These are phyloP conservation scores for Forbesichthys papilliferus DNA, from an alignment of 2,113 vertebrate genomes.

Conservation along the genomic window DNA sequence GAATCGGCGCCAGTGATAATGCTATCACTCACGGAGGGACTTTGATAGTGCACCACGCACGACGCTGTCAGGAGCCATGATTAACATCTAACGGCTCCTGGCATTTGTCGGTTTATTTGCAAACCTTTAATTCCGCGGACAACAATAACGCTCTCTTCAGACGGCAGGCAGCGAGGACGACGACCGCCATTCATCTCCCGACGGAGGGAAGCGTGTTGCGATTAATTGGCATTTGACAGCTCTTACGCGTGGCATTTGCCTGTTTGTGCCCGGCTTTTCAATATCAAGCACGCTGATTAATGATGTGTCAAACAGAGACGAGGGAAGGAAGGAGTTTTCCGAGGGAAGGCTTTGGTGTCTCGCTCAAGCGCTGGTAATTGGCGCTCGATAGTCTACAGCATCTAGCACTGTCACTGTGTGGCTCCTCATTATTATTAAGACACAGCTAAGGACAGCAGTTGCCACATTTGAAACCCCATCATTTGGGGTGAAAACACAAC, in stretches of 20 bases:
- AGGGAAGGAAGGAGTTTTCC: slow-evolving; percentile 35
- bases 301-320: slow-evolving; percentile 13
- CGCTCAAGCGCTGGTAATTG: slow-evolving; percentile 11
- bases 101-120: neutral
- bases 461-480: slow-evolving; percentile 10
- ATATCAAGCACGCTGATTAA: slow-evolving; percentile 48
- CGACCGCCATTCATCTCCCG: slow-evolving; percentile 32
- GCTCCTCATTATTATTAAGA: slow-evolving; percentile 9
- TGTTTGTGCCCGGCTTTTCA: slow-evolving; percentile 28
- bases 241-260: slow-evolving; percentile 46
- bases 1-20: neutral
- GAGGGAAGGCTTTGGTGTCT: slow-evolving; percentile 8
- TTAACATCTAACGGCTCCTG: neutral
- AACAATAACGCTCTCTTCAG: slow-evolving; percentile 10
- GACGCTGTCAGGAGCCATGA: neutral
- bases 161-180: slow-evolving; percentile 6
- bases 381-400: slow-evolving; percentile 15
- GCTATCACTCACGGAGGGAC: neutral
- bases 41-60: neutral
- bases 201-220: slow-evolving; percentile 39
- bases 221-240: slow-evolving; percentile 59
- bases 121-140: neutral
- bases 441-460: slow-evolving; percentile 19
- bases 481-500: slow-evolving; percentile 3
- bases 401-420: neutral